Evolutionary conservation across 2,888 invertebrate genomes (phyloP), one percentile per base, ranked within the genome.

Genomic region (Operophtera brumata): DNA sequence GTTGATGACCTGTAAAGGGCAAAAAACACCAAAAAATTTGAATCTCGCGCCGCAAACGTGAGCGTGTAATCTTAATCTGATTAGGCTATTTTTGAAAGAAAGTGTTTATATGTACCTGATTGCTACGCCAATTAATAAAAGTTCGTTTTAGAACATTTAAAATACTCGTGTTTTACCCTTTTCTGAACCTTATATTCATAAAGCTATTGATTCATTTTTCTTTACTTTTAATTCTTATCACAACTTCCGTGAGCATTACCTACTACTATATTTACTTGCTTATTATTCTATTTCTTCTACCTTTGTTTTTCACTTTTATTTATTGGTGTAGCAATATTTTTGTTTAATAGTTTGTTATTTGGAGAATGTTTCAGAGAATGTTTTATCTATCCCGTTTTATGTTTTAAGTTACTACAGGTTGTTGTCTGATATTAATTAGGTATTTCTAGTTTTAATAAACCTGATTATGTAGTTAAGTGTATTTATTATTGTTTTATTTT

Each of bases 91-190:
- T 77, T 73, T 77, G 69, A 74, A 69, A 71, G 65, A 78, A 80
- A 78, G 73, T 77, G 67, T 80, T 53, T 76, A n/a, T 71, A 79
- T 77, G 87, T 88, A 88, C 89, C 86, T 88, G 86, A 81, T 57
- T 71, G 75, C 84, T 86, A 82, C 82, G 78, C 82, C 84, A 84
- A 83, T 84, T 60, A 80, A 77, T 78, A 77, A 75, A 80, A 70
- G 62, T 59, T 58, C 56, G 51, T 66, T 54, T 34, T 11, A 44
- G 20, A 48, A 2, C 36, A 9, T 12, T 34, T 35, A 35, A 34
- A 10, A 32, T 32, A 25, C 6, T 47, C 49, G 26, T 55, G 14
- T 47, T 41, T 53, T 48, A 35, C 32, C 6, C 34, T 37, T 10
- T 11, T 46, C 1, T 10, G 12, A 11, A 35, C 14, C n/a, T 34